Base-by-base conservation (phyloP, 2,797 vertebrate genomes). In the Oreonectes daqikongensis region DNA sequence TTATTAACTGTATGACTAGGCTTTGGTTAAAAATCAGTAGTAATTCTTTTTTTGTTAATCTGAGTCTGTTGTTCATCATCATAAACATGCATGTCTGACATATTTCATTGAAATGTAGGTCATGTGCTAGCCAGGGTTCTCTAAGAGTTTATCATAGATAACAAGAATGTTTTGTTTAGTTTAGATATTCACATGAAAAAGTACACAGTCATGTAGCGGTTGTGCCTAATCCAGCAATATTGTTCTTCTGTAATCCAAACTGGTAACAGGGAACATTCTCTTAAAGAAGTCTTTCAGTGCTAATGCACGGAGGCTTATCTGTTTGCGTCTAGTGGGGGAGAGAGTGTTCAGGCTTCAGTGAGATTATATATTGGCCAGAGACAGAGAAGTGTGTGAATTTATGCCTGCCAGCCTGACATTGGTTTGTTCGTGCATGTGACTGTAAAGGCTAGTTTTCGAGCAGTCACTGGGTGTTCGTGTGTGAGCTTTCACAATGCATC, bases 301-400 rank as follows among this genome's bases (percentile, higher is more conserved):
- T 77, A 63, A 52, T 63, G 44, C 75, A 63, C 17, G 18, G 30
- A 69, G 12, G 57, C 75, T 61, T 70, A 77, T 40, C 55, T 1
- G 1, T 67, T 48, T 76, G 12, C 60, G 24, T 32, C 32, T 18
- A 15, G 4, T 57, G 50, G 30, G 46, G 32, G 57, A 63, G 18
- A 59, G 24, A 64, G 44, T 22, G 46, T 44, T 77, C 75, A 30
- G 57, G 57, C 65, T 59, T 10, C 44, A 53, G 44, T 63, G 66
- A 63, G 57, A 70, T 70, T 64, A 70, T 52, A 15, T 77, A 59
- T 53, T 64, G 75, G 18, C 59, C 10, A n/a, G 73, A 48, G 52
- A 67, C 60, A 15, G 1, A 30, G 22, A 28, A 57, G 44, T 55
- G n/a, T 30, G 35, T 40, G 44, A 15, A 35, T 53, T 40, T 55